A percentile compares a stretch with the other conserved stretches of the same genome.
Evolutionary conservation across 2,113 vertebrate genomes (phyloP).

Genomic region (Archilochus colubris): DNA sequence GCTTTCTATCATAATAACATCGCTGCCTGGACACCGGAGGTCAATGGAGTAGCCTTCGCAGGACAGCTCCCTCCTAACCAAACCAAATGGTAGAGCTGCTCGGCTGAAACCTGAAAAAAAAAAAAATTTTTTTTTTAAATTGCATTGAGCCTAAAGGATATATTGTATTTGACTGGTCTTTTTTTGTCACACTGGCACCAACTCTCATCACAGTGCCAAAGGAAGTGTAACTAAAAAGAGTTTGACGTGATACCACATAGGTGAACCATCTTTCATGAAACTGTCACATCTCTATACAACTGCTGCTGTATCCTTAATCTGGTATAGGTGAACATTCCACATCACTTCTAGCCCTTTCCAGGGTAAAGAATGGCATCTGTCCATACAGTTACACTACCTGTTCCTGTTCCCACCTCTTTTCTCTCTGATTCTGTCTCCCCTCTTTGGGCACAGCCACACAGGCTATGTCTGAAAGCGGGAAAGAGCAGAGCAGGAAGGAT

Average conservation of each 20-base stretch:
- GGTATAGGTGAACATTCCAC: neutral
- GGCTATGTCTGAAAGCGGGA: neutral
- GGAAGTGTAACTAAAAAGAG: neutral
- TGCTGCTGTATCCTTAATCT: neutral
- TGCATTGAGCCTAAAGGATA: neutral
- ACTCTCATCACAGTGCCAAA: neutral
- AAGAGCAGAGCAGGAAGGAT: neutral
- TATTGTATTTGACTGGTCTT: neutral
- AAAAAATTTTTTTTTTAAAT: neutral
- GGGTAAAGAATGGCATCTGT: neutral
- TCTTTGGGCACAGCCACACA: neutral
- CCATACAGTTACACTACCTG: neutral
- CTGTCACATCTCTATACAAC: neutral
- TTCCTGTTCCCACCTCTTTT: neutral
- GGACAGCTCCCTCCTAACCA: conserved; percentile 95
- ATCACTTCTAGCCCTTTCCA: neutral
- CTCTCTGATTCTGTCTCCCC: neutral
- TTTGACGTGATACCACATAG: neutral
- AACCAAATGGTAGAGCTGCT: conserved; percentile 93
- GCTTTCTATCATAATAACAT: conserved; percentile 98
- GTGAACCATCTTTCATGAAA: neutral
- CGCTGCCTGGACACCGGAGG: conserved; percentile 96
- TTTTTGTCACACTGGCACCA: neutral
- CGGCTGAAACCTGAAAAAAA: conserved; percentile 89
- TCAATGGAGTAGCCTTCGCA: conserved; percentile 99